phyloP scores from a whole-genome alignment of 2,797 vertebrate genomes.

The Hoplostethus mediterraneus region DNA sequence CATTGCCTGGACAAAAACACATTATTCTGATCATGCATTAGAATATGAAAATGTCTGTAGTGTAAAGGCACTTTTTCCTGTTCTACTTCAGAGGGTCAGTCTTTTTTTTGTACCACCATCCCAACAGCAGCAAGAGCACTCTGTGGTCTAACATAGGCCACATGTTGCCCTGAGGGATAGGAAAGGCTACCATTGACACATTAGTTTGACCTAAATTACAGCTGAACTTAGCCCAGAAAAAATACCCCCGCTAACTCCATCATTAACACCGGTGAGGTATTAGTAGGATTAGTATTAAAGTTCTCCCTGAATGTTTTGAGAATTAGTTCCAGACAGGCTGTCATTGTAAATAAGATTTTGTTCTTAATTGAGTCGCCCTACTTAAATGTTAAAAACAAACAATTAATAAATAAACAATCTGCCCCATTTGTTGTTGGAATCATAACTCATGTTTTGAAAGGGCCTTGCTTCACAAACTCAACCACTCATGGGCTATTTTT shows the following conservation, averaged over 20 bases:
- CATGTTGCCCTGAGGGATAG: conserved; percentile 30
- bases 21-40: not conserved
- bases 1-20: not conserved
- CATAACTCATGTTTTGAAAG: conserved; percentile 8
- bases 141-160: conserved; percentile 25
- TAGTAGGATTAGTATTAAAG: conserved; percentile 33
- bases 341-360: conserved; percentile 8
- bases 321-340: conserved; percentile 14
- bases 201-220: conserved; percentile 71
- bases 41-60: not conserved
- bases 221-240: conserved; percentile 42
- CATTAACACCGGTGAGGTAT: conserved; percentile 20
- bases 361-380: not conserved
- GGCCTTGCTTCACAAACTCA: not conserved
- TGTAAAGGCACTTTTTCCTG: not conserved
- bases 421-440: not conserved
- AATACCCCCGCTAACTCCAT: conserved; percentile 26
- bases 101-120: not conserved
- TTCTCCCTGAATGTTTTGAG: conserved; percentile 28
- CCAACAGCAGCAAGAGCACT: not conserved
- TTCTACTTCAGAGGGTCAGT: not conserved
- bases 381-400: not conserved
- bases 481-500: not conserved
- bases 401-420: not conserved
- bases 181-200: conserved; percentile 42